A percentile compares a stretch with the other conserved stretches of the same genome.
phyloP scores from a whole-genome alignment of 2,888 invertebrate genomes.

The Onthophagus sagittarius region DNA sequence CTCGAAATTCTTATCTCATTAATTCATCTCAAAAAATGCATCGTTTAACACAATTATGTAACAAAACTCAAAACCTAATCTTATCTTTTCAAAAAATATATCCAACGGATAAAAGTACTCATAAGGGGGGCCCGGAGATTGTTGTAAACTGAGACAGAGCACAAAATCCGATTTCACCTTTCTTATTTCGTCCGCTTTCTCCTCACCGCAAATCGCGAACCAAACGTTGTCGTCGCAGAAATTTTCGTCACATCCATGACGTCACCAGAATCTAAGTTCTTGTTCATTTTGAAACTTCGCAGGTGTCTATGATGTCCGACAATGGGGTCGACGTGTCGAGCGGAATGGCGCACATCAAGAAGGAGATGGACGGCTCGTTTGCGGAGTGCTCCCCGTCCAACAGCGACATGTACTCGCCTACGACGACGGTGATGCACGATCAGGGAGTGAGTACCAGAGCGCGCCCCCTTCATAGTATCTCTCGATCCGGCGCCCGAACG shows the following conservation, averaged over 20 bases:
- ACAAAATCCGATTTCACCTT: too few relatives aligned
- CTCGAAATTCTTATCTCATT: too few relatives aligned
- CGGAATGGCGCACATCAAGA: conserved; percentile 49
- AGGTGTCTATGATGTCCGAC: conserved; percentile 73
- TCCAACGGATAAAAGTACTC: not conserved
- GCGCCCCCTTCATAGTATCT: not conserved
- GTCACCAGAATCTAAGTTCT: too few relatives aligned
- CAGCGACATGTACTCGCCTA: conserved; percentile 55
- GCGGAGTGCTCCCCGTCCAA: conserved; percentile 53
- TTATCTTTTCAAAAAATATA: not conserved
- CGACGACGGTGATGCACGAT: conserved; percentile 51
- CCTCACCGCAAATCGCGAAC: not conserved
- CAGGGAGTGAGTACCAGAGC: conserved; percentile 42
- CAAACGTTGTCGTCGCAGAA: not conserved
- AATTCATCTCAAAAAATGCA: not conserved
- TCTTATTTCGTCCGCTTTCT: too few relatives aligned
- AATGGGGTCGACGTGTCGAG: conserved; percentile 39
- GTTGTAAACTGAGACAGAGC: too few relatives aligned
- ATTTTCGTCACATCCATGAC: too few relatives aligned
- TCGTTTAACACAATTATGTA: not conserved
- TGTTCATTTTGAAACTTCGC: conserved; percentile 20
- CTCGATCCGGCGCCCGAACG: not conserved
- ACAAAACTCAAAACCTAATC: not conserved
- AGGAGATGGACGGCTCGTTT: conserved; percentile 53
- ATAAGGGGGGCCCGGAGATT: too few relatives aligned